phyloP scores from a whole-genome alignment of 2,888 invertebrate genomes.

The Lampropteryx suffumata region DNA sequence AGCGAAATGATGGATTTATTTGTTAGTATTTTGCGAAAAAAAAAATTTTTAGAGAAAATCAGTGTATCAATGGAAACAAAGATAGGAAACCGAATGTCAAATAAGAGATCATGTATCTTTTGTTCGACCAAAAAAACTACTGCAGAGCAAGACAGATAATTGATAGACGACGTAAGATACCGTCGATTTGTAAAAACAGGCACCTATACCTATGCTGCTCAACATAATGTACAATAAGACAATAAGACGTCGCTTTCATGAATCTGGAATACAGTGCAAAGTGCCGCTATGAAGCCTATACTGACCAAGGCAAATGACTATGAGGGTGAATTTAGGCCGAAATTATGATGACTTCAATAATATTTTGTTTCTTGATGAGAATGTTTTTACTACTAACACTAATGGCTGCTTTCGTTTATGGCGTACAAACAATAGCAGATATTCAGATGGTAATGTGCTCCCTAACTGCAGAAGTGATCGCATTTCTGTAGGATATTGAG shows the following conservation, averaged over 20 bases:
- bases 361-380: background rate
- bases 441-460: background rate
- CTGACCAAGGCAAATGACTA: background rate
- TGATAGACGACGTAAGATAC: slow-evolving; percentile 1
- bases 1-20: background rate
- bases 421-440: background rate
- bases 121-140: slow-evolving; percentile 2
- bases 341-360: background rate
- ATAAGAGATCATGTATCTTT: background rate
- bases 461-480: slow-evolving; percentile 4
- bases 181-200: background rate
- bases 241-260: slow-evolving; percentile 2
- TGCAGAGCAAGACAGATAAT: slow-evolving; percentile 2
- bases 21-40: background rate
- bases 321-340: background rate
- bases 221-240: background rate
- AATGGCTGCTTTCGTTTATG: slow-evolving; percentile 6
- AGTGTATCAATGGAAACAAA: background rate
- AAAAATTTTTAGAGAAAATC: background rate
- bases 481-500: slow-evolving; percentile 16
- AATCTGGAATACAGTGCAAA: background rate
- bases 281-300: slow-evolving; percentile 1
- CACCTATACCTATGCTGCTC: background rate
- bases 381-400: background rate
- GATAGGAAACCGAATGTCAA: background rate